Conservation (phyloP, 2,797 vertebrate species). For the Hydrophis major region DNA sequence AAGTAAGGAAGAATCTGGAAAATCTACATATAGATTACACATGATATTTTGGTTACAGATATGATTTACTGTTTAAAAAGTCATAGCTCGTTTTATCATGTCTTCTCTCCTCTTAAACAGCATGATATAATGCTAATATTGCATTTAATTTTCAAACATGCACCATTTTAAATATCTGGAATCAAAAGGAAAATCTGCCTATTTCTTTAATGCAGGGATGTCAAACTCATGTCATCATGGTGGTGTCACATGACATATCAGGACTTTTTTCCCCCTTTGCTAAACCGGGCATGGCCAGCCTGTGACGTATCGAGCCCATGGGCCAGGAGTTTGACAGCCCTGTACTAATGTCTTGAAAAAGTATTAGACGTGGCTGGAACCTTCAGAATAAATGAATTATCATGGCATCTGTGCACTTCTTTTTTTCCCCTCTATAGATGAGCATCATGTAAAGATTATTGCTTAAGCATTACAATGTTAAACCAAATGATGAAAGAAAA, state of each 20-base stretch:
- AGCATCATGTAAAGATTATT: not conserved
- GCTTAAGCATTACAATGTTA: not conserved
- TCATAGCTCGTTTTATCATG: not conserved
- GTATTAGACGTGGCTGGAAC: not conserved
- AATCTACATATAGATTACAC: not conserved
- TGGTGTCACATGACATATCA: too few species aligned
- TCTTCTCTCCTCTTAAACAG: not conserved
- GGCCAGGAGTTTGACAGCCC: too few species aligned
- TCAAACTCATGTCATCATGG: too few species aligned
- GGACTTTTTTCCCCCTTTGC: too few species aligned
- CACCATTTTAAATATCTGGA: not conserved
- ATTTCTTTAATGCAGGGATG: not conserved
- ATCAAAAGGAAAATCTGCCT: not conserved
- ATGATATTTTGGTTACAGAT: not conserved
- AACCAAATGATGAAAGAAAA: not conserved
- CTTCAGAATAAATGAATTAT: not conserved
- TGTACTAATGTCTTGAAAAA: not conserved
- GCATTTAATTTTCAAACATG: not conserved
- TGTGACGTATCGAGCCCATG: too few species aligned
- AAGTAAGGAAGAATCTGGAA: not conserved
- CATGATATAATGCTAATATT: not conserved
- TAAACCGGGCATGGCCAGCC: too few species aligned
- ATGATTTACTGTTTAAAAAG: not conserved
- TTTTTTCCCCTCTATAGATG: not conserved
- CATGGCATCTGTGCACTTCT: not conserved